Evolutionary conservation across 2,888 invertebrate species (phyloP), one percentile per base, ranked within the genome.

Genomic region (Agriotes lineatus): DNA sequence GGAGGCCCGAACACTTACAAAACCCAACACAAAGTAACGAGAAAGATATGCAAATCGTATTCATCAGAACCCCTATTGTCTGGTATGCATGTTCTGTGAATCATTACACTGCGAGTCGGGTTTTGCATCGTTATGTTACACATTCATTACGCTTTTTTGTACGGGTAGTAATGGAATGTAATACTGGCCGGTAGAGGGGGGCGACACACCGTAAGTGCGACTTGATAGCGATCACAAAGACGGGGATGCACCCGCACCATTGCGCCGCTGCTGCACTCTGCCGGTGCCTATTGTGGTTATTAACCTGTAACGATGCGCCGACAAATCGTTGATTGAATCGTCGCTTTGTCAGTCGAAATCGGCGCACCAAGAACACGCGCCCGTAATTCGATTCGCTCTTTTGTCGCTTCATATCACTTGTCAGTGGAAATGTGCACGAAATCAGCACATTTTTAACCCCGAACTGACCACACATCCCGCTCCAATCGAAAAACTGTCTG

Each of bases 31-130:
- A 79, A 80, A 82, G 79, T 82, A 82, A 83, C 80, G 81, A 80
- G 79, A 78, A 81, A 82, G 81, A 81, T 82, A 82, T 82, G 82
- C 81, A 82, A 82, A 82, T 82, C 75, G 78, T 77, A 76, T 80
- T 80, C 81, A 81, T 82, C 81, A 80, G 77, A 78, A 78, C 76
- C 78, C 76, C 79, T 78, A 80, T 78, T 81, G 81, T 79, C 80
- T 82, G 78, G 77, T 78, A 77, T 81, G 76, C 78, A 79, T 79
- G 79, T 79, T 79, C 79, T 78, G 71, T 76, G 74, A 72, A 76
- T 74, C 74, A 72, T 75, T 74, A 74, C 73, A 73, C 72, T 62
- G 67, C 63, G 73, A 71, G 71, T 69, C 71, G 70, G 72, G 74
- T 75, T 76, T 76, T 74, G 73, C 74, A 74, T 76, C 75, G 76